Conservation (phyloP, 2,797 vertebrate species). For the Aythya fuligula region DNA sequence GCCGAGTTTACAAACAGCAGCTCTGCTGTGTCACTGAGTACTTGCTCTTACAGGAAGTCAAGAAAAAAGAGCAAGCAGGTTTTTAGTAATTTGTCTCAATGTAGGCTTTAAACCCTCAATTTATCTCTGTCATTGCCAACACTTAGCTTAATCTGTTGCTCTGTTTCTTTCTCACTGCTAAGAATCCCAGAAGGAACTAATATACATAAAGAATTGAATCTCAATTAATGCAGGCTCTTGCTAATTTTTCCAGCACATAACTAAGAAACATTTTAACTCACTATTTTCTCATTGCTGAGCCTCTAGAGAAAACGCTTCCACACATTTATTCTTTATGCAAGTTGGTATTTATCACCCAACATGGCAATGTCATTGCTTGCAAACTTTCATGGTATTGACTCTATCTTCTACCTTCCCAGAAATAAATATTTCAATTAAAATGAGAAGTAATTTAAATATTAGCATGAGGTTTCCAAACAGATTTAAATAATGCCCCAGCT, state of each 20-base stretch:
- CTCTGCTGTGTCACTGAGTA: background rate
- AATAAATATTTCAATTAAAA: conserved; percentile 22
- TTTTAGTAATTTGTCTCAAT: conserved; percentile 68
- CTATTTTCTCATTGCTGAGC: conserved; percentile 43
- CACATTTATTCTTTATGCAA: conserved; percentile 42
- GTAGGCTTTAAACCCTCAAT: conserved; percentile 69
- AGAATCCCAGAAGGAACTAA: conserved; percentile 72
- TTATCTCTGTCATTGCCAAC: conserved; percentile 73
- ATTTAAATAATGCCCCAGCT: background rate
- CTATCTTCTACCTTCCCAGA: background rate
- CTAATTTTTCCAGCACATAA: conserved; percentile 72
- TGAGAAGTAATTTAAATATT: conserved; percentile 16
- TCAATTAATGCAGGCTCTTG: conserved; percentile 64
- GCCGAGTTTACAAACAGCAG: background rate
- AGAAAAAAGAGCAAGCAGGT: conserved; percentile 14
- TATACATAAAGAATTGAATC: conserved; percentile 72
- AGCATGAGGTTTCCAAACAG: background rate
- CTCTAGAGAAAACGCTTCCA: conserved; percentile 55
- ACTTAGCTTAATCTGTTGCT: conserved; percentile 76
- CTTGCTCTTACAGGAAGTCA: background rate
- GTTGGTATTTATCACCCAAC: conserved; percentile 31
- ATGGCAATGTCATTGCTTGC: background rate
- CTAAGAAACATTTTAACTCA: conserved; percentile 69
- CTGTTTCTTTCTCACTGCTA: conserved; percentile 54
- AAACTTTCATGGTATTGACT: background rate